Evolutionary conservation across 2,797 vertebrate species (phyloP), one percentile per base, ranked within the genome.

Genomic region (Sitta carolinensis): DNA sequence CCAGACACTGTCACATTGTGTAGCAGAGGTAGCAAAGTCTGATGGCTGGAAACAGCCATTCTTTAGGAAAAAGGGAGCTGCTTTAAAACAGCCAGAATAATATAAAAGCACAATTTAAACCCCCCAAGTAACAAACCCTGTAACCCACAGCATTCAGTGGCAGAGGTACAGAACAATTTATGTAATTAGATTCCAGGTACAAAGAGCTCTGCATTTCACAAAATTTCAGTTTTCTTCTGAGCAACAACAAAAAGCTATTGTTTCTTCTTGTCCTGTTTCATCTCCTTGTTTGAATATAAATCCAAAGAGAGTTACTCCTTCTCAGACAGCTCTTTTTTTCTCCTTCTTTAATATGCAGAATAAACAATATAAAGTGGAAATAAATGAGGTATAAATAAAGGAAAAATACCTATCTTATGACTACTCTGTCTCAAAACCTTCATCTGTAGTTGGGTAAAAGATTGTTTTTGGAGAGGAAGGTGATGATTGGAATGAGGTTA

Each of bases 141-240:
- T 48, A 84, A 70, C 29, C 80, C 48, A 48, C 36, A 69, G 36
- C 78, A 80, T 83, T 84, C 45, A 38, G 77, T 43, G 59, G 21
- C 50, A 67, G 86, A 67, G 23, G 43, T 90, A 61, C 78, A 76
- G 57, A 93, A n/a, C 55, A 27, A 54, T 90, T 76, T 18, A 58
- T 64, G 17, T 83, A 64, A 78, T 72, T 62, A 64, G 16, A 84
- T 81, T 95, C 58, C n/a, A 29, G 77, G 61, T 72, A 68, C 85
- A 91, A 80, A 78, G 69, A 83, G 74, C 47, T 89, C 51, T 1
- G 3, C 72, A 29, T 64, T 77, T 68, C 18, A 75, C 16, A 5
- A 40, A 80, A 89, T 89, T 80, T 79, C 78, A 62, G 40, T 62
- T 80, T 16, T 72, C 64, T 89, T 89, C 81, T 89, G 68, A 92